Conservation (phyloP, 2,888 invertebrate genomes). For the Gymnosoma rotundatum region DNA sequence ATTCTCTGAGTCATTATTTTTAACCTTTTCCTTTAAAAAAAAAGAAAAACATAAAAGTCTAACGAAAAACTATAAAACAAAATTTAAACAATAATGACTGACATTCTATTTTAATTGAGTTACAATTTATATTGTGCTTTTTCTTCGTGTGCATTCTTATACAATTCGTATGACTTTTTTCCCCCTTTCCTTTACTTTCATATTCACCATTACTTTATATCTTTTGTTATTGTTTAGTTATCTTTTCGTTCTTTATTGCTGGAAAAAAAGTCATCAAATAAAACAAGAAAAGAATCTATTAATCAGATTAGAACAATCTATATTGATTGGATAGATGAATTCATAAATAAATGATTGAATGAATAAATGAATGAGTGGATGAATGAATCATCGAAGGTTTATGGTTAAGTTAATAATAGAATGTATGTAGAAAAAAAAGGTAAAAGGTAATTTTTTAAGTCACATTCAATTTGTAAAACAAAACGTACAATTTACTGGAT, state of each 20-base stretch:
- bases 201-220: slow-evolving; percentile 6
- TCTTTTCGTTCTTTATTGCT: slow-evolving; percentile 16
- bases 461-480: slow-evolving; percentile 8
- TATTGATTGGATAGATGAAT: slow-evolving; percentile 25
- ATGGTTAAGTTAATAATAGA: slow-evolving; percentile 14
- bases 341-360: too few species aligned
- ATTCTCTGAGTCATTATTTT: not conserved
- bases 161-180: not conserved
- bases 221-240: not conserved
- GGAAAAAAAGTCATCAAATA: slow-evolving; percentile 23
- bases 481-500: not conserved
- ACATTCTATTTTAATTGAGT: slow-evolving; percentile 61
- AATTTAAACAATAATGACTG: slow-evolving; percentile 43
- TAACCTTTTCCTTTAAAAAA: slow-evolving; percentile 28
- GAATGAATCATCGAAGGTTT: slow-evolving; percentile 24
- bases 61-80: not conserved
- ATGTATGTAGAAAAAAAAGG: not conserved
- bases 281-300: slow-evolving; percentile 32
- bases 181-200: not conserved
- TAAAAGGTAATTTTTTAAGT: slow-evolving; percentile 26
- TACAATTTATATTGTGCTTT: slow-evolving; percentile 5
- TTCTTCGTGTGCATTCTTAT: not conserved
- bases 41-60: not conserved
- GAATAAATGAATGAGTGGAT: not conserved
- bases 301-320: slow-evolving; percentile 63